Conservation (phyloP, 2,797 vertebrate species). For the Alca torda region DNA sequence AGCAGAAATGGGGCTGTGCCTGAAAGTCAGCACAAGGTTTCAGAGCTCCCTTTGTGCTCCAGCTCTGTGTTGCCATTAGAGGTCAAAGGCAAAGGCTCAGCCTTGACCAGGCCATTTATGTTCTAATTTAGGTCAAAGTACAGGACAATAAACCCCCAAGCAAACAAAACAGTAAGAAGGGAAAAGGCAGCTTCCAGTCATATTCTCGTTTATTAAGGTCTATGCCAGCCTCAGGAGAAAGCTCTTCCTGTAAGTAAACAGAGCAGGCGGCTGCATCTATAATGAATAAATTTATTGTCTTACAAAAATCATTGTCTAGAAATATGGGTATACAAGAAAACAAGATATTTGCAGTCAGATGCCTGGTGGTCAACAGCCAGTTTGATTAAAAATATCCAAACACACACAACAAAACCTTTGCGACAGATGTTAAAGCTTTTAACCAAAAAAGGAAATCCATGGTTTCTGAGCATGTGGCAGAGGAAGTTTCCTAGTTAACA, state of each 20-base stretch:
- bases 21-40: background rate
- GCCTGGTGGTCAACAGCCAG: constrained; percentile 91
- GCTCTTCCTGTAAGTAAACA: constrained; percentile 74
- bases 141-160: background rate
- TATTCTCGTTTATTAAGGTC: constrained; percentile 73
- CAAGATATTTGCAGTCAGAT: constrained; percentile 85
- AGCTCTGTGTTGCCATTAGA: background rate
- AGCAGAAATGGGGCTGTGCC: background rate
- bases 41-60: background rate
- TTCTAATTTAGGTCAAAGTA: background rate
- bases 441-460: constrained; percentile 81
- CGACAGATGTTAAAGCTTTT: constrained; percentile 90
- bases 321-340: constrained; percentile 93
- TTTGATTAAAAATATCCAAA: constrained; percentile 79
- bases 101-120: fast-evolving
- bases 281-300: constrained; percentile 99
- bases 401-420: constrained; percentile 78
- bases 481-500: constrained; percentile 81
- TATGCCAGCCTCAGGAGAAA: constrained; percentile 61
- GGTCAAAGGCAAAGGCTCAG: background rate
- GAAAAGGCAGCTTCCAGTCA: constrained; percentile 65
- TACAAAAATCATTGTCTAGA: constrained; percentile 94
- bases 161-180: constrained; percentile 45
- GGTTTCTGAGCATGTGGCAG: constrained; percentile 75
- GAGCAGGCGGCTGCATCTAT: constrained; percentile 81